Base-by-base conservation (phyloP, 2,888 invertebrate genomes). In the Acleris cristana region DNA sequence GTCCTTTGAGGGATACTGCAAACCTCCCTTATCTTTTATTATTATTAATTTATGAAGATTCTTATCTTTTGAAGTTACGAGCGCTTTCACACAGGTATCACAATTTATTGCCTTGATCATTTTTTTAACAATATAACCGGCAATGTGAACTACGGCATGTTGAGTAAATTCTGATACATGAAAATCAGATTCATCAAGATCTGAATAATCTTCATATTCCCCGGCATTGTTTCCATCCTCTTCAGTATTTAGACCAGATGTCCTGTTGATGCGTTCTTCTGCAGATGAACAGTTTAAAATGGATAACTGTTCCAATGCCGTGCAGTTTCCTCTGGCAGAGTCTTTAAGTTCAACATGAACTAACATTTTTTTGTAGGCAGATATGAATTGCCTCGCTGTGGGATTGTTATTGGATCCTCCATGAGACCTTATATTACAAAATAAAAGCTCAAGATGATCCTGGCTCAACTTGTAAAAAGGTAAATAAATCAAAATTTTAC, bases 391-490 rank as follows among this genome's bases (percentile, higher is more conserved):
- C 44, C 57, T 51, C 10, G 66, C 64, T 18, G 71, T 73, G 8
- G 72, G 73, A 44, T 73, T 72, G 44, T 73, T 73, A 59, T 72
- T 72, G 19, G 55, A 51, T 6, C 73, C 72, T 53, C 71, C 70
- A 49, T 73, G 71, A 14, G 61, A 54, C 44, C 71, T 58, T 23
- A 73, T 69, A 21, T 70, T 69, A 5, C 71, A 69, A 57, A 73
- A 71, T 18, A 72, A 65, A 44, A 67, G 57, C 49, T 72, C 72
- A 19, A 23, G 51, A 19, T 62, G 44, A 34, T 56, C 23, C 56
- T 56, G 56, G 26, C 30, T 54, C 12, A 54, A 4, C 8, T 54
- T 54, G 14, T 54, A 54, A 23, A 54, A 54, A 4, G 53, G 53
- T n/a, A 54, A 7, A n/a, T n/a, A 54, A 30, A 30, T 54, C 2